Percentiles rank a stretch among this genome's conserved stretches.
phyloP scores from a whole-genome alignment of 2,888 invertebrate genomes.

The Drosophila limbata region DNA sequence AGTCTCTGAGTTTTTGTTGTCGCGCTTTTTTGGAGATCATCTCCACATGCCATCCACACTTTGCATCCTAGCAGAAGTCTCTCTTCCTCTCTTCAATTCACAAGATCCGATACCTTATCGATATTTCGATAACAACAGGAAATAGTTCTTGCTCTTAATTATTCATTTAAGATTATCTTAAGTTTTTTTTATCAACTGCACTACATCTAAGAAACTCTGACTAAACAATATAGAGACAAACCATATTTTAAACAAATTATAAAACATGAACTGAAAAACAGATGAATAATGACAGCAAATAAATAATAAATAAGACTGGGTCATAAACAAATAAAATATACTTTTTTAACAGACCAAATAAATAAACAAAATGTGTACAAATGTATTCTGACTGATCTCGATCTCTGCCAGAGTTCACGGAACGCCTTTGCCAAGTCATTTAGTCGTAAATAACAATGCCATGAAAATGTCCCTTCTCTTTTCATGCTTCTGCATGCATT shows the following conservation, averaged over 20 bases:
- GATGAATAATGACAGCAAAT: constrained; percentile 18
- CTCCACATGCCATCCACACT: constrained; percentile 3
- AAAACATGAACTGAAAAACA: constrained; percentile 15
- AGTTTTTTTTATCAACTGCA: neutral
- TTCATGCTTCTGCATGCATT: constrained; percentile 47
- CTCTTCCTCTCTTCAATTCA: neutral
- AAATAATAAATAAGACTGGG: constrained; percentile 16
- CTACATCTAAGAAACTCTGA: neutral
- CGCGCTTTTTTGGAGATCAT: constrained; percentile 18
- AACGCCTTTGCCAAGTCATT: constrained; percentile 10
- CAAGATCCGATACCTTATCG: neutral
- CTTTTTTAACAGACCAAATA: constrained; percentile 17
- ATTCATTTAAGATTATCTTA: neutral
- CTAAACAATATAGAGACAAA: constrained; percentile 7
- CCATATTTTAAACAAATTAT: constrained; percentile 14
- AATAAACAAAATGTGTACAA: constrained; percentile 19
- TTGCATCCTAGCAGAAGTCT: neutral
- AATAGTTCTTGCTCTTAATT: neutral
- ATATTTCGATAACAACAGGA: neutral
- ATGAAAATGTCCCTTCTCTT: constrained; percentile 33
- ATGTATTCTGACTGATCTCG: constrained; percentile 1
- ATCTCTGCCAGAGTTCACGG: constrained; percentile 6
- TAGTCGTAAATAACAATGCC: constrained; percentile 37
- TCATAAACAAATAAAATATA: constrained; percentile 21
- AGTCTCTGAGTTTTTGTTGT: neutral